Evolutionary conservation across 2,797 vertebrate species (phyloP).

Genomic region (Eulemur mongoz): DNA sequence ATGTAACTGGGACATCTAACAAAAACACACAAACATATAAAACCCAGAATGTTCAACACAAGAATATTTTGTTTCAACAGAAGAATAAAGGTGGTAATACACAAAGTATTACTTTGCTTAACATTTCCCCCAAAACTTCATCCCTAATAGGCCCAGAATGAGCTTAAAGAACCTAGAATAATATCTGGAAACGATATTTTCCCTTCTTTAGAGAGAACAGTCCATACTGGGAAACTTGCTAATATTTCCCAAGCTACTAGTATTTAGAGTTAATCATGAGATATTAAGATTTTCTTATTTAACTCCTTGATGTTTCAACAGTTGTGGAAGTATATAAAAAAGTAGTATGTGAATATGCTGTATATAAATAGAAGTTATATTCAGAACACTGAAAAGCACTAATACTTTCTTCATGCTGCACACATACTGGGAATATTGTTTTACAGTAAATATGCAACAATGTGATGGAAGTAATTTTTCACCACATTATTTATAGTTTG

Average conservation of each 20-base stretch:
- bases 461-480: constrained; percentile 49
- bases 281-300: constrained; percentile 75
- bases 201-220: neutral
- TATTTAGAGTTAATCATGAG: constrained; percentile 61
- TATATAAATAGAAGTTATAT: constrained; percentile 60
- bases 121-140: neutral
- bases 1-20: neutral
- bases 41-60: neutral
- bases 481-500: constrained; percentile 38
- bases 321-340: constrained; percentile 70
- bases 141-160: constrained; percentile 14
- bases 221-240: constrained; percentile 22
- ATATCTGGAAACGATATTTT: neutral
- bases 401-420: constrained; percentile 77
- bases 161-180: constrained; percentile 7
- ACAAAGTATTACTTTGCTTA: neutral
- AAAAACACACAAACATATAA: neutral
- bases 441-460: constrained; percentile 67
- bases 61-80: neutral
- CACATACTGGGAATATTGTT: constrained; percentile 64
- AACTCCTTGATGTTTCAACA: constrained; percentile 67
- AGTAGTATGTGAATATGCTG: constrained; percentile 62
- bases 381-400: constrained; percentile 71
- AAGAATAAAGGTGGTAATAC: constrained; percentile 27
- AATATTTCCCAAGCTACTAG: constrained; percentile 33